These are phyloP conservation scores for Cybosia mesomella DNA, from an alignment of 2,888 invertebrate species.

Conservation along the genomic window DNA sequence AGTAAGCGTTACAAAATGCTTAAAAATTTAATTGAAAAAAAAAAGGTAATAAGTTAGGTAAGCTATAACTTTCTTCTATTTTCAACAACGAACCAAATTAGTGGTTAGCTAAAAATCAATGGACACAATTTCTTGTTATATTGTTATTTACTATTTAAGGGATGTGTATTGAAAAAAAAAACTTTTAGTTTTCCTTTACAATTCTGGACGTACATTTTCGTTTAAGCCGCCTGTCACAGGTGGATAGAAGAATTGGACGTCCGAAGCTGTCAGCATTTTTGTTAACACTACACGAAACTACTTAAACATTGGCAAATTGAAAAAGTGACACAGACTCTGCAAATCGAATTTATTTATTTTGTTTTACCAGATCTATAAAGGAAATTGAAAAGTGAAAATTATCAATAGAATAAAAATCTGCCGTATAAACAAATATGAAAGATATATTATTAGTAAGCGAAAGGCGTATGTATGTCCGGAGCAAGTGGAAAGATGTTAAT, in stretches of 20 bases:
- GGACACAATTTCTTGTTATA: too few relatives aligned
- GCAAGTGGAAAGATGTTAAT: background rate
- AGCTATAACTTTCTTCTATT: too few relatives aligned
- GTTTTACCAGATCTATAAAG: background rate
- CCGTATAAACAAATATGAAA: background rate
- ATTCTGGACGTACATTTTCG: background rate
- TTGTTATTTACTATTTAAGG: too few relatives aligned
- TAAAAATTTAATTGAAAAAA: too few relatives aligned
- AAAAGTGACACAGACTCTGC: conserved; percentile 11
- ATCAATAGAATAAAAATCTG: background rate
- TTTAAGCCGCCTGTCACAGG: conserved; percentile 14
- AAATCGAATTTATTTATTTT: conserved; percentile 15
- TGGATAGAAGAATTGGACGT: conserved; percentile 21
- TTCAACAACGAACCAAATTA: too few relatives aligned
- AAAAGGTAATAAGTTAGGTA: too few relatives aligned
- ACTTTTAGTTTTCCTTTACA: conserved; percentile 3
- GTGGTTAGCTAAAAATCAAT: too few relatives aligned
- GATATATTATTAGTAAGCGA: background rate
- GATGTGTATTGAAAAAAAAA: background rate
- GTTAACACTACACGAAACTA: conserved; percentile 14
- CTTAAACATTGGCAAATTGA: conserved; percentile 23
- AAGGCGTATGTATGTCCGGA: background rate
- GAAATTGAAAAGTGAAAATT: conserved; percentile 5
- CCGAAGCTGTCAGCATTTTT: conserved; percentile 10
- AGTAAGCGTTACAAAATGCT: too few relatives aligned